Evolutionary conservation across 2,113 vertebrate genomes (phyloP).

Genomic region (Heptranchias perlo): DNA sequence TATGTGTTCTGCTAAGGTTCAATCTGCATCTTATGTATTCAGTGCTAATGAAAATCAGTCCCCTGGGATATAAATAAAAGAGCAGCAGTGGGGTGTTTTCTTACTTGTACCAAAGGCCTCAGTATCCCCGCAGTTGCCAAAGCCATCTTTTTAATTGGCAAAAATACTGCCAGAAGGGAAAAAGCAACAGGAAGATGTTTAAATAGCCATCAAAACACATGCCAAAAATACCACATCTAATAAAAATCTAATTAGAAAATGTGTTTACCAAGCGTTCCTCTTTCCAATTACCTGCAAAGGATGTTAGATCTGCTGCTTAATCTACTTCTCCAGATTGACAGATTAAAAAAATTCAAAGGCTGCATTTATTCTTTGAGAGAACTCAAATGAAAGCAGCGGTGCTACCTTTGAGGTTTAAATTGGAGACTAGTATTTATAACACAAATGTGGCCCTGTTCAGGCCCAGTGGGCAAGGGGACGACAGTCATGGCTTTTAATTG

Average conservation of each 20-base stretch:
- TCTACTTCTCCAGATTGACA: background rate
- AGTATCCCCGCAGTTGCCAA: slow-evolving; percentile 72
- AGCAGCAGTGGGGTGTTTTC: slow-evolving; percentile 43
- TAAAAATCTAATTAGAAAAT: slow-evolving; percentile 39
- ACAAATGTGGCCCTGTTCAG: background rate
- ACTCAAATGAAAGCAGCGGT: background rate
- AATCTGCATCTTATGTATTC: slow-evolving; percentile 13
- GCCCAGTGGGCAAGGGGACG: background rate
- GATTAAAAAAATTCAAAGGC: background rate
- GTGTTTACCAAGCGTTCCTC: background rate
- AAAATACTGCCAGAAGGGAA: slow-evolving; percentile 67
- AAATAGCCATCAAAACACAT: slow-evolving; percentile 54
- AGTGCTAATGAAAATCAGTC: background rate
- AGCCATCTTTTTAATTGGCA: slow-evolving; percentile 73
- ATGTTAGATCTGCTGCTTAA: background rate
- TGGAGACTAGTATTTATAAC: background rate
- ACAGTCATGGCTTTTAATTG: background rate
- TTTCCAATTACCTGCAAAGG: slow-evolving; percentile 11
- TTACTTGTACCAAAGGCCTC: slow-evolving; percentile 70
- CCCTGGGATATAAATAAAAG: background rate
- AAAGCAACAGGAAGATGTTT: slow-evolving; percentile 49
- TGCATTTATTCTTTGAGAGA: background rate
- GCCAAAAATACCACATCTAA: slow-evolving; percentile 55
- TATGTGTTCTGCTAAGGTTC: slow-evolving; percentile 49
- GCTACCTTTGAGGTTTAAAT: background rate